Base-by-base conservation (phyloP, 2,888 invertebrate species). In the Nemapogon koenigi region DNA sequence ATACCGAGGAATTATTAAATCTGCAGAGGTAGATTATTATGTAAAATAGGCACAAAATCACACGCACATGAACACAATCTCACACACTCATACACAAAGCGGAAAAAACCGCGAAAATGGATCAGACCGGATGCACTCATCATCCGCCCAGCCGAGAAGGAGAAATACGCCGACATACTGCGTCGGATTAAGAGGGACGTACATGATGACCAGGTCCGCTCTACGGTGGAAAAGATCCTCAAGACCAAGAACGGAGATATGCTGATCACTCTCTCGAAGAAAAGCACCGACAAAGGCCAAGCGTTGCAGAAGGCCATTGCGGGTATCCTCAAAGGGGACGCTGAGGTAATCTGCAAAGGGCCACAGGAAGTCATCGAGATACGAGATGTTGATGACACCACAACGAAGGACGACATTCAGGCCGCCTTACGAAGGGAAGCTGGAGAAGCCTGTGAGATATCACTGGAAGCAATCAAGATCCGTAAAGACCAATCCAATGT, bases 1-100 rank as follows among this genome's bases (percentile, higher is more conserved):
- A n/a, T n/a, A n/a, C n/a, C n/a, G n/a, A n/a, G 27, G 27, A 18
- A 27, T 26, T 35, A 40, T 40, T 37, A 32, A 16, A 18, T 26
- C 31, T 19, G 18, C 14, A 17, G 17, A 8, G 14, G 11, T 18
- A 4, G 29, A 29, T 14, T 14, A 7, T 29, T 2, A 2, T 11
- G 11, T 29, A 2, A 7, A 27, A 28, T 37, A 38, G n/a, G n/a
- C n/a, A n/a, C n/a, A n/a, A n/a, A n/a, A n/a, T n/a, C n/a, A n/a
- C n/a, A n/a, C n/a, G n/a, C n/a, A n/a, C n/a, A n/a, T n/a, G n/a
- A n/a, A n/a, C n/a, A n/a, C n/a, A n/a, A n/a, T n/a, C n/a, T n/a
- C n/a, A n/a, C n/a, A n/a, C n/a, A n/a, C n/a, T n/a, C n/a, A n/a
- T n/a, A n/a, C n/a, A n/a, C n/a, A n/a, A n/a, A n/a, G n/a, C n/a